A percentile compares a stretch with the other conserved stretches of the same genome.
These are phyloP conservation scores for Cebidichthys violaceus DNA, from an alignment of 2,113 vertebrate genomes.

Conservation along the genomic window DNA sequence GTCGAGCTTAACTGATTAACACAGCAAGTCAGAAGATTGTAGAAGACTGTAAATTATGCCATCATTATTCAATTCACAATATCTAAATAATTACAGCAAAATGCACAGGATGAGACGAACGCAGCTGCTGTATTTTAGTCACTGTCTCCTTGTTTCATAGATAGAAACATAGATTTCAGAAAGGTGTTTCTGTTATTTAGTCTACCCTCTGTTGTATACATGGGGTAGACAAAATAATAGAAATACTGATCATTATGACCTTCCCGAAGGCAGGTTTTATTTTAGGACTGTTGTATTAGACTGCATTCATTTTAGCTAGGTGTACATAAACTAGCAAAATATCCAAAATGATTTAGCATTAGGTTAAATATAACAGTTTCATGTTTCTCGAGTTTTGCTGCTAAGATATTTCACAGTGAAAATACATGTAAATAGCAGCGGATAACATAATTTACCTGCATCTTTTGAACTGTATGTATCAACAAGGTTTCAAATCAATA, in stretches of 20 bases:
- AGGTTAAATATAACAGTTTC: neutral
- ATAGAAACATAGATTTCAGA: conserved; percentile 2
- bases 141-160: conserved; percentile 1
- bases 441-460: conserved; percentile 56
- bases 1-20: conserved; percentile 72
- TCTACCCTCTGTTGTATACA: neutral
- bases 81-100: conserved; percentile 73
- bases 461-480: conserved; percentile 69
- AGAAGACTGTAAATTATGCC: conserved; percentile 68
- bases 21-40: conserved; percentile 70
- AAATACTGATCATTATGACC: neutral
- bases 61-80: conserved; percentile 78
- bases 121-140: conserved; percentile 44
- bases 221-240: neutral
- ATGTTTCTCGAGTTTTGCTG: neutral
- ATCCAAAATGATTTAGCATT: neutral
- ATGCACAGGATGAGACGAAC: conserved; percentile 38
- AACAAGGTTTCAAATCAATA: conserved; percentile 73
- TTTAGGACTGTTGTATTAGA: neutral
- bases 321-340: neutral
- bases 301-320: neutral
- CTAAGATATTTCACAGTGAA: neutral
- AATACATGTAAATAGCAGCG: conserved; percentile 17
- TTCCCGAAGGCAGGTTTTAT: neutral
- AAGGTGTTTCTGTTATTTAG: neutral